Conservation (phyloP, 2,113 vertebrate species). For the Stegostoma tigrinum region DNA sequence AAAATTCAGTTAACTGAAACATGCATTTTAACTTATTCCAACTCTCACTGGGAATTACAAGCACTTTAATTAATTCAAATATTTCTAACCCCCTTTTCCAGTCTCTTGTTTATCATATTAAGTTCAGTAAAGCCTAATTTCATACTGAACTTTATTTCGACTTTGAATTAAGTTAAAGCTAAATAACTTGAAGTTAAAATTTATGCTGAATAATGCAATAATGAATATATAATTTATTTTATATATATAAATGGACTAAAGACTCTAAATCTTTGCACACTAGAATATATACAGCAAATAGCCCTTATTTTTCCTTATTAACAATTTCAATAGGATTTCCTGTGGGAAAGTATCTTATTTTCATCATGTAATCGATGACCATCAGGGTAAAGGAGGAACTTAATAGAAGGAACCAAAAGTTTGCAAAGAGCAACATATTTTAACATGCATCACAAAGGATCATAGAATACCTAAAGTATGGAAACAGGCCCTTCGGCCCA, state of each 20-base stretch:
- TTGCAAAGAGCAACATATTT: not conserved
- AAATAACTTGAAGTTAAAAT: not conserved
- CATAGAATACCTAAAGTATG: no score
- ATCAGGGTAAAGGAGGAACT: not conserved
- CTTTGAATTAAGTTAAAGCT: not conserved
- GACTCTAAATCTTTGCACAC: not conserved
- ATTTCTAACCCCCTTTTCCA: not conserved
- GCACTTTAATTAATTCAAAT: slow-evolving; percentile 8
- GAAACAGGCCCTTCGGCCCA: no score
- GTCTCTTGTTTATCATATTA: no score
- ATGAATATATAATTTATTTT: no score
- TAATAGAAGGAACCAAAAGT: not conserved
- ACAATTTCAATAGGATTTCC: not conserved
- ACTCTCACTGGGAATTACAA: not conserved
- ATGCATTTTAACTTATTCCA: not conserved
- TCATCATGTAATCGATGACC: not conserved
- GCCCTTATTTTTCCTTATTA: no score
- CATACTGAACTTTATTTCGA: not conserved
- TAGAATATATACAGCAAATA: not conserved
- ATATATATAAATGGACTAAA: not conserved
- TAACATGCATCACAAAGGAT: not conserved
- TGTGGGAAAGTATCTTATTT: not conserved
- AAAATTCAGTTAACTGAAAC: not conserved
- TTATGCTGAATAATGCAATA: not conserved
- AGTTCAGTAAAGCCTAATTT: not conserved